Base-by-base conservation (phyloP, 1,140 invertebrate species). In the Papilio machaon region DNA sequence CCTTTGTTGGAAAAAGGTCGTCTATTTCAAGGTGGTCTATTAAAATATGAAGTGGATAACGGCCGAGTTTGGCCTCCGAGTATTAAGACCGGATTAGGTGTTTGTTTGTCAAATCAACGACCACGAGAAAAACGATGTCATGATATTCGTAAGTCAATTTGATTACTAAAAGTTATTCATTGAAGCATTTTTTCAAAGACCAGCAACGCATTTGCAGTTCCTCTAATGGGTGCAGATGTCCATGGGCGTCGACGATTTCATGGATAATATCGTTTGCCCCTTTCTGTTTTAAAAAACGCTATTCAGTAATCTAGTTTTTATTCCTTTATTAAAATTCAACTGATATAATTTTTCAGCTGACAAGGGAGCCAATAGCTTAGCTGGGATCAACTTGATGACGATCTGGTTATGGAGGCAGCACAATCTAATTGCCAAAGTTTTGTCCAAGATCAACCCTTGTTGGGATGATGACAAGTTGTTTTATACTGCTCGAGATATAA, bases 391-490 rank as follows among this genome's bases (percentile, higher is more conserved):
- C 43, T 19, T 91, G 3, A 83, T 87, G 19, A 35, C 79, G 0
- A 86, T 92, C 11, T 90, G 89, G 88, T 94, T 96, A 67, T 94
- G 97, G 87, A 93, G 97, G 82, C 95, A 97, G 81, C 97, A 97
- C 90, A 97, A 97, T 89, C 88, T 95, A 9, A 91, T 97, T 6
- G 96, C 96, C 0, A 90, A 91, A 0, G 89, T 92, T 35, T 89
- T 98, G 11, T 84, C 89, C 1, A 80, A 91, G 2, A 79, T 97
- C 2, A 97, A 97, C 85, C 96, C 96, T 0, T 95, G 96, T 81
- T 97, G 96, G 96, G 89, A 95, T 81, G 96, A 97, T 83, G 95
- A 97, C 73, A 94, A 85, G 3, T 79, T 96, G 0, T 97, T 96
- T 89, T 96, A 97, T 85, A 97, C 97, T 84, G 93, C 96, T 0